Base-by-base conservation (phyloP, 2,888 invertebrate genomes). In the Drosophila neonasuta region DNA sequence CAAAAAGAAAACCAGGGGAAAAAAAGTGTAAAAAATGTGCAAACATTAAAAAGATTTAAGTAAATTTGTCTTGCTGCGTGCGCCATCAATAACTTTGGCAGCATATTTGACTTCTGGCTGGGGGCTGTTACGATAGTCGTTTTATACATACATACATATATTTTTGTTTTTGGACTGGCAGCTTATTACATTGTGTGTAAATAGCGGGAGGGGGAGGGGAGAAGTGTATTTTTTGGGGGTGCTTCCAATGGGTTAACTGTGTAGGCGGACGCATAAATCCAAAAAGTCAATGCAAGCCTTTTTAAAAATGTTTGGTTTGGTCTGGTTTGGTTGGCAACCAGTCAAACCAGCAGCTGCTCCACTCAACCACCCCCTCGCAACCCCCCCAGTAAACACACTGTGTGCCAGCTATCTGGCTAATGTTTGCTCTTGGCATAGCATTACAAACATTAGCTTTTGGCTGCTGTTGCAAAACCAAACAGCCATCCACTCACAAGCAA, bases 1-100 rank as follows among this genome's bases (percentile, higher is more conserved):
- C 20, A 44, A 50, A 46, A 52, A 39, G 44, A 45, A 51, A 48
- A 42, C 32, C 24, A 66, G 6, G 24, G 5, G 13, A 30, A 66
- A 74, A 67, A 69, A 74, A 67, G 71, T 71, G 57, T 65, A 79
- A 82, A 78, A 86, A 87, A 87, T 84, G 78, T 60, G 68, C 76
- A 82, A 85, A 85, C 87, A 87, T 87, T 84, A 87, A 85, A 84
- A 75, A 84, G 83, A 84, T 84, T 87, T 84, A 85, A 80, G 78
- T 83, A 82, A 87, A 84, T 87, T 84, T 87, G 86, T 84, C 83
- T 85, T 84, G 74, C 68, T 78, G 83, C 86, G 83, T 82, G 80
- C 41, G 74, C 72, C 87, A 84, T 84, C 83, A 87, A 84, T 84
- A 87, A 82, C 87, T 73, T 76, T 75, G 72, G 66, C 81, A 80